A percentile compares a stretch with the other conserved stretches of the same genome.
Evolutionary conservation across 2,113 vertebrate genomes (phyloP).

Genomic region (Heliornis fulica): DNA sequence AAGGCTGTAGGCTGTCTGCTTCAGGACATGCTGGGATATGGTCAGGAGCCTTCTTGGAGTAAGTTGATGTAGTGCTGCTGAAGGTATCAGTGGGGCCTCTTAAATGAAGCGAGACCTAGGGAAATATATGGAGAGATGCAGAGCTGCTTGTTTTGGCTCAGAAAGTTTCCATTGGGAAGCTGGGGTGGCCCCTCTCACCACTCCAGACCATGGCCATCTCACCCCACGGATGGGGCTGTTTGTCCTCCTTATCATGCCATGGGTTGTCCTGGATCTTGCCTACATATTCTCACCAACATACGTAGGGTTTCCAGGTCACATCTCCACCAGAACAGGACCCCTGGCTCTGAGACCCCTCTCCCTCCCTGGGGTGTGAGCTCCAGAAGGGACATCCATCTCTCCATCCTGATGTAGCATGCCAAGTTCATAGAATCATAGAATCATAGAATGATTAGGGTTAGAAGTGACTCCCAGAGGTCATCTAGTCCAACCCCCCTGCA

Average conservation of each 20-base stretch:
- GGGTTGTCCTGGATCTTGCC: not conserved
- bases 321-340: not conserved
- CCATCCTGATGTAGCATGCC: accelerated
- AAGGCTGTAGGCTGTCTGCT: not conserved
- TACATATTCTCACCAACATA: not conserved
- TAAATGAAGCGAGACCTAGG: not conserved
- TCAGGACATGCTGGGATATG: not conserved
- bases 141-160: not conserved
- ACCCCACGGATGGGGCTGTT: not conserved
- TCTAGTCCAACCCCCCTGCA: too few species aligned
- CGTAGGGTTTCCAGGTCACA: accelerated
- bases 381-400: not conserved
- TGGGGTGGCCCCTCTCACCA: accelerated
- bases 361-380: not conserved
- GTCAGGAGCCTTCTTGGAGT: not conserved
- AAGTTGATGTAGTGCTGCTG: not conserved
- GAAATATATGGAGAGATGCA: not conserved
- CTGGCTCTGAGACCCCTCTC: not conserved
- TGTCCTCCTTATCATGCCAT: not conserved
- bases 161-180: not conserved
- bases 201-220: accelerated
- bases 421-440: too few species aligned
- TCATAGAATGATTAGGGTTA: too few species aligned
- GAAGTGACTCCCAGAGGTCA: too few species aligned
- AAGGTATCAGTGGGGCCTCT: not conserved